Base-by-base conservation (phyloP, 2,888 invertebrate species). In the Cotesia congregata region DNA sequence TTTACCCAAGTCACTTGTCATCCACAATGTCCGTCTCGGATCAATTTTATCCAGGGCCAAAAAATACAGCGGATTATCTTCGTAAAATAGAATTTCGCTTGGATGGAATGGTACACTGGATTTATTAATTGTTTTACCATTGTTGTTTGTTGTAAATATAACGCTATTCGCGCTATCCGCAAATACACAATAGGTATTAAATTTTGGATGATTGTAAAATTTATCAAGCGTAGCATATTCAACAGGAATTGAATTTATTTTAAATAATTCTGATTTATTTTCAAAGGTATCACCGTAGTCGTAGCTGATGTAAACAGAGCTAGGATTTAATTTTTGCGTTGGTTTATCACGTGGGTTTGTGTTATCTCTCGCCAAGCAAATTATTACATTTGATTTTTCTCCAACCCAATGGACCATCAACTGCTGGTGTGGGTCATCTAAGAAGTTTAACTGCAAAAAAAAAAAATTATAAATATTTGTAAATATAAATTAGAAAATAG, bases 381-480 rank as follows among this genome's bases (percentile, higher is more conserved):
- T 94, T 83, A 97, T 95, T 40, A 96, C 95, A 90, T 95, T 93
- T 78, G 96, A 95, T 20, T 94, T 94, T 88, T 95, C 95, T 39
- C 97, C 97, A 9, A 96, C 95, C 97, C 97, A 97, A 89, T 97
- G 96, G 7, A 97, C 96, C 93, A 97, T 95, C 84, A 97, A 90
- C 87, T 96, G 96, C 85, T 95, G 95, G 87, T 97, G 97, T 80
- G 93, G 94, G 90, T 97, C 97, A 90, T 96, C 95, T 30, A 97
- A 91, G 77, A 92, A 91, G 80, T 93, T 94, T 73, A 94, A 93
- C 97, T 97, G 92, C 50, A 91, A 90, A 85, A 30, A n/a, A n/a
- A 12, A 64, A 64, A 41, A 40, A 9, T 38, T 9, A 15, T 12
- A 2, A 1, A n/a, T 5, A 2, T 68, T 50, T 17, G 17, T 17